Percentiles rank a stretch among this genome's conserved stretches.
phyloP scores from a whole-genome alignment of 2,113 vertebrate species.

The Odocoileus virginianus region DNA sequence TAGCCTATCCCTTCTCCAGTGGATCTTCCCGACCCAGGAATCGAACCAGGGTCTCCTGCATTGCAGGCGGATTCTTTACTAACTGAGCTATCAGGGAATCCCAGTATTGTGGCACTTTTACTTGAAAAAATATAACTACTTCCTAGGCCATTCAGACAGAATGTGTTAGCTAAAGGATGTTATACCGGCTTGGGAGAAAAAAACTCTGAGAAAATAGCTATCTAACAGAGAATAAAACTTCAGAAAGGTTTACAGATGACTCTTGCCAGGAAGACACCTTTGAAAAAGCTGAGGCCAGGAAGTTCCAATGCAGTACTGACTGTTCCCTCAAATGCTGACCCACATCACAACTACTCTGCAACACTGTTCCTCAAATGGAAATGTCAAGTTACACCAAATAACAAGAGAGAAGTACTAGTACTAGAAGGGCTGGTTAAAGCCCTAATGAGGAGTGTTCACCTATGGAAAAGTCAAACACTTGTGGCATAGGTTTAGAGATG shows the following conservation, averaged over 20 bases:
- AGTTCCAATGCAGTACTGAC: background rate
- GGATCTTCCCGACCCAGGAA: background rate
- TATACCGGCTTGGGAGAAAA: background rate
- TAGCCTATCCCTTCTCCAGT: background rate
- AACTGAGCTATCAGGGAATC: background rate
- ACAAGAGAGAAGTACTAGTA: background rate
- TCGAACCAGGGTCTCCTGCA: background rate
- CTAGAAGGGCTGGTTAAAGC: background rate
- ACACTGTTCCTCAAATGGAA: background rate
- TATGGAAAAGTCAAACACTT: background rate
- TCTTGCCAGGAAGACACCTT: background rate
- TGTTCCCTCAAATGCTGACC: background rate
- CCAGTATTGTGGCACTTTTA: background rate
- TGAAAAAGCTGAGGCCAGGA: slow-evolving; percentile 14
- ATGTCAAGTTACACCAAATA: background rate
- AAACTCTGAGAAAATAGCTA: background rate
- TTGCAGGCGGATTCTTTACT: background rate
- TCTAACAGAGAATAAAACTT: background rate
- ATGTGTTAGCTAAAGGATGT: background rate
- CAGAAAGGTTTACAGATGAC: background rate
- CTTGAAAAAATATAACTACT: background rate
- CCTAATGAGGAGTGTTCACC: background rate
- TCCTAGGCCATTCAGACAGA: background rate
- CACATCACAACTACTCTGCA: background rate
- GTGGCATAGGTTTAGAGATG: background rate